Evolutionary conservation across 2,113 vertebrate genomes (phyloP).

Genomic region (Mirza zaza): DNA sequence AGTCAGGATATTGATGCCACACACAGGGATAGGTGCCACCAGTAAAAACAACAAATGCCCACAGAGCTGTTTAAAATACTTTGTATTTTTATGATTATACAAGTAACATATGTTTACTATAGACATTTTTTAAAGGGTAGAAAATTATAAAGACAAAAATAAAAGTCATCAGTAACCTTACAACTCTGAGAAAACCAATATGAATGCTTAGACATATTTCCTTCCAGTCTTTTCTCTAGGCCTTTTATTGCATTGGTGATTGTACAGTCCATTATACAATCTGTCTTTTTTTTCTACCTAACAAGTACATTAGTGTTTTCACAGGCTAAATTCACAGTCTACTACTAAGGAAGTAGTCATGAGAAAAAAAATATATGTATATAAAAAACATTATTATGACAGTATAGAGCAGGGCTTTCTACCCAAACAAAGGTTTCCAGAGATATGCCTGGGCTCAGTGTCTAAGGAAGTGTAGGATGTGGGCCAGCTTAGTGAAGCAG

Average conservation of each 20-base stretch:
- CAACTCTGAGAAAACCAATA: not conserved
- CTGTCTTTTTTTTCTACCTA: slow-evolving; percentile 2
- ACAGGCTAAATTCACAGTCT: not conserved
- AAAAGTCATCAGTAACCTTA: not conserved
- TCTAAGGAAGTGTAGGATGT: not conserved
- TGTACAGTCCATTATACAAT: not conserved
- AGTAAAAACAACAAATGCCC: not conserved
- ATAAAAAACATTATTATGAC: not conserved
- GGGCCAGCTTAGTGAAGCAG: not conserved
- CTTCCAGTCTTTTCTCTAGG: not conserved
- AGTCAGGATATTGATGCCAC: not conserved
- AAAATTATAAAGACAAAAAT: not conserved
- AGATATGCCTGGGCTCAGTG: not conserved
- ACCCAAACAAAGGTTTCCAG: not conserved
- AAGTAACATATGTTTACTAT: not conserved
- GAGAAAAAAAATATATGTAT: not conserved
- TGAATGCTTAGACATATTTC: not conserved
- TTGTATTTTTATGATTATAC: not conserved
- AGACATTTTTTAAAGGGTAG: not conserved
- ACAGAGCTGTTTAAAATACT: not conserved
- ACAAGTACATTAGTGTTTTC: not conserved
- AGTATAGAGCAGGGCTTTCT: not conserved
- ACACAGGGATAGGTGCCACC: not conserved
- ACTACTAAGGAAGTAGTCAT: not conserved
- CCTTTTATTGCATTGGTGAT: not conserved